Base-by-base conservation (phyloP, 1,140 invertebrate genomes). In the Drosophila busckii region DNA sequence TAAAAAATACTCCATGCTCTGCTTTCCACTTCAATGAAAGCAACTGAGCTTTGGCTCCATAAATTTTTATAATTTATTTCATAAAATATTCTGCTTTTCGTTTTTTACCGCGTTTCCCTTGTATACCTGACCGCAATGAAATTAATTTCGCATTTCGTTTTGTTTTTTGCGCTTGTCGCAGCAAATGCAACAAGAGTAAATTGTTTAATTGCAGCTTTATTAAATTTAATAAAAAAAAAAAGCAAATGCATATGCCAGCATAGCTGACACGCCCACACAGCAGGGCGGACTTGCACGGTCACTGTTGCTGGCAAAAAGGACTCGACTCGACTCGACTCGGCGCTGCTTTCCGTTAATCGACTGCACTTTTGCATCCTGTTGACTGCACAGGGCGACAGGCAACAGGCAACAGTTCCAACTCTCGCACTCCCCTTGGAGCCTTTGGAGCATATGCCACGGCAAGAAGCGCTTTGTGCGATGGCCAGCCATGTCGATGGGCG, bases 311-410 rank as follows among this genome's bases (percentile, higher is more conserved):
- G 22, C 28, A 6, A 12, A 5, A 32, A 35, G 52, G 46, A 56
- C 4, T 20, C 56, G 38, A n/a, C n/a, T n/a, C n/a, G 28, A 60
- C 44, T 60, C 44, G 40, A 45, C 45, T 52, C 41, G 52, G 13
- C 25, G 48, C 48, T 63, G n/a, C n/a, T n/a, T n/a, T 66, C 58
- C 71, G 71, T 78, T 78, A 78, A 78, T 78, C 71, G 73, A 80
- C 73, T 78, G 71, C 71, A 80, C 73, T 78, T 80, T 73, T 56
- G 68, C 68, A 71, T 78, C 44, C 71, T 61, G 66, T 59, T 78
- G 49, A 61, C 61, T 61, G 70, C 55, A 40, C 67, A 20, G 41
- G 17, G 9, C 28, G 15, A 29, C 54, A 38, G 38, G 23, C n/a
- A n/a, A n/a, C n/a, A 37, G 40, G 17, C 48, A 60, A 32, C 40